These are phyloP conservation scores for Pseudococcus viburni DNA, from an alignment of 2,888 invertebrate species.

Conservation along the genomic window DNA sequence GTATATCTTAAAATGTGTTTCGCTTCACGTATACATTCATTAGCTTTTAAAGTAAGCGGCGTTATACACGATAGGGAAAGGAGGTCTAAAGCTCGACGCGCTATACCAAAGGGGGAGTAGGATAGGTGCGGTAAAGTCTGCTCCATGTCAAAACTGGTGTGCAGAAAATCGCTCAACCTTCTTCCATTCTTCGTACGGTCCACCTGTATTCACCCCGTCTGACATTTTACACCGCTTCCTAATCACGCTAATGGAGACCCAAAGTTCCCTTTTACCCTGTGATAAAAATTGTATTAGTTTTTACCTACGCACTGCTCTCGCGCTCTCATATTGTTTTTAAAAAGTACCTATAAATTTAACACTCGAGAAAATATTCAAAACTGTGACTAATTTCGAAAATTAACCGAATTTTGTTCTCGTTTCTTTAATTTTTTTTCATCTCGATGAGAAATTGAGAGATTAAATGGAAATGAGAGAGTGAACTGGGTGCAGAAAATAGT, in stretches of 20 bases:
- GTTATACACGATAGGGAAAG: constrained; percentile 39
- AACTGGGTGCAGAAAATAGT: too few species aligned
- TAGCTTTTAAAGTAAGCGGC: constrained; percentile 65
- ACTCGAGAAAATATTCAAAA: constrained; percentile 18
- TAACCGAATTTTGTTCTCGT: not conserved
- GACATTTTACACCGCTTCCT: constrained; percentile 63
- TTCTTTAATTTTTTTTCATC: not conserved
- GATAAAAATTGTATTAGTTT: constrained; percentile 63
- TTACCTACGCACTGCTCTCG: constrained; percentile 12
- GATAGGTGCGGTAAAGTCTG: constrained; percentile 58
- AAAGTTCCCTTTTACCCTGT: constrained; percentile 56
- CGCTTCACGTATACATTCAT: constrained; percentile 65
- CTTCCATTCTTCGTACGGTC: constrained; percentile 41
- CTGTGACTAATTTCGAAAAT: constrained; percentile 6
- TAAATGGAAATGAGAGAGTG: not conserved
- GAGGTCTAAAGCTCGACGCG: constrained; percentile 56
- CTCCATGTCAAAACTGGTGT: constrained; percentile 64
- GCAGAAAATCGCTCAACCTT: constrained; percentile 62
- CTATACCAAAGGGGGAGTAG: constrained; percentile 6
- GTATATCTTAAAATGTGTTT: constrained; percentile 65
- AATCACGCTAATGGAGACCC: constrained; percentile 65
- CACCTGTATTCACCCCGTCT: constrained; percentile 60
- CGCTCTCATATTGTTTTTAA: constrained; percentile 4
- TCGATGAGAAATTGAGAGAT: not conserved
- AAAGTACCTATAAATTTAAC: not conserved